A percentile compares a stretch with the other conserved stretches of the same genome.
These are phyloP conservation scores for Actinernus sp. DNA, from an alignment of 92 coral and sea anemone species.

Conservation along the genomic window DNA sequence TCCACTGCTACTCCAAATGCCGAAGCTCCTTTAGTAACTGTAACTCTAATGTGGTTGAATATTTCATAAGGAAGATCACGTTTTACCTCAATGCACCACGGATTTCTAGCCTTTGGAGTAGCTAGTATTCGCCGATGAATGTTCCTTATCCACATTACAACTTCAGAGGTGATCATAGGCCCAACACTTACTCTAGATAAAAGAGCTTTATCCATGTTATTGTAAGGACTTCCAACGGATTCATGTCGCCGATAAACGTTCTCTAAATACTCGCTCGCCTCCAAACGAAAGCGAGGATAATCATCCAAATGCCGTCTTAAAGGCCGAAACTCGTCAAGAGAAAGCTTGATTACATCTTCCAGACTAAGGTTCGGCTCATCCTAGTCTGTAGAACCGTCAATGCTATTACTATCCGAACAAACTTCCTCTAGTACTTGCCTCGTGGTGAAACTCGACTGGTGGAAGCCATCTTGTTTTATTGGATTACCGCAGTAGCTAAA, in stretches of 20 bases:
- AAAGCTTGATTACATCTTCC: constrained; percentile 22
- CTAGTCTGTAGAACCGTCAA: too few species aligned
- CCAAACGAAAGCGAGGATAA: constrained; percentile 28
- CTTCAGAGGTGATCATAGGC: constrained; percentile 48
- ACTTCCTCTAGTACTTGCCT: too few species aligned
- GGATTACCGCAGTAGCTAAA: too few species aligned
- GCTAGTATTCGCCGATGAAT: constrained; percentile 40
- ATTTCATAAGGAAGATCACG: constrained; percentile 56
- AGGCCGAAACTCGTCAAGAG: constrained; percentile 22
- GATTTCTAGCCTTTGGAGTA: constrained; percentile 41
- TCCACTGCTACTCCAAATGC: constrained; percentile 36
- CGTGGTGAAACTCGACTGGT: too few species aligned
- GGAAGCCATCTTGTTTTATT: too few species aligned
- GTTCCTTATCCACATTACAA: constrained; percentile 35
- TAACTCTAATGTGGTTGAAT: constrained; percentile 25
- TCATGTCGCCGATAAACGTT: constrained; percentile 37
- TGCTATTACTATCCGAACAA: too few species aligned
- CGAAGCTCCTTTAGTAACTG: constrained; percentile 39
- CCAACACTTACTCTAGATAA: constrained; percentile 30
- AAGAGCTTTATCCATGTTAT: constrained; percentile 35
- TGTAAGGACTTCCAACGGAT: neutral
- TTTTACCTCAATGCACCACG: constrained; percentile 57
- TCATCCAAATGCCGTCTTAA: constrained; percentile 14
- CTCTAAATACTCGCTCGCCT: constrained; percentile 8
- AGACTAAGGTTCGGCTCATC: too few species aligned